Base-by-base conservation (phyloP, 2,888 invertebrate species). In the Galerucella nymphaeae region DNA sequence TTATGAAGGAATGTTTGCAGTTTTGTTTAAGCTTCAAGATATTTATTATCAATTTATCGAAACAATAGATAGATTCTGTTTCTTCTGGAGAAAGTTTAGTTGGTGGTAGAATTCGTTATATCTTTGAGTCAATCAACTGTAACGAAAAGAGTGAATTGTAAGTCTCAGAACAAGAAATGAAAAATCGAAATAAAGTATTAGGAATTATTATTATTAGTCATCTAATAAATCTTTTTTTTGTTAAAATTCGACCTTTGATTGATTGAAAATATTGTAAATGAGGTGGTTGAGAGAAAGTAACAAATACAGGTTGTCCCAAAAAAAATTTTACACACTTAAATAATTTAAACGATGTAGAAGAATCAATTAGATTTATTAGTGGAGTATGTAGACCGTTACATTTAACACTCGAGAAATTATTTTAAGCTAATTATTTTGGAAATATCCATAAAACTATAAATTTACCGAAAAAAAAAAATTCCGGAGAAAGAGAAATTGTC, bases 381-480 rank as follows among this genome's bases (percentile, higher is more conserved):
- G 48, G 30, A 30, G 16, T 48, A 67, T 67, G 0, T 48, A 67
- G 67, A 67, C 67, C 67, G 67, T 67, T 67, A 59, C 67, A n/a
- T 30, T 67, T 20, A 38, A 59, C 59, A 59, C 30, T 30, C 45
- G 2, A 67, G 10, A 45, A 59, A 59, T n/a, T 59, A n/a, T n/a
- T n/a, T 59, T 48, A 8, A 45, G 8, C 45, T 59, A 67, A 67
- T 67, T 67, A 59, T 65, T 50, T 20, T 67, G 30, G 58, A 67
- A 67, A 67, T 45, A 59, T 20, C 45, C 16, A 50, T 30, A 59
- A 65, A 30, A 30, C 38, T 48, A 64, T 16, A 9, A 62, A 18
- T 11, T 62, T 18, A 16, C n/a, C 48, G 57, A 13, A 13, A 20
- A 57, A 13, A 18, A 14, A 11, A n/a, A 30, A 30, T 30, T 30